Conservation (phyloP, 2,113 vertebrate genomes). For the Microtus pennsylvanicus region DNA sequence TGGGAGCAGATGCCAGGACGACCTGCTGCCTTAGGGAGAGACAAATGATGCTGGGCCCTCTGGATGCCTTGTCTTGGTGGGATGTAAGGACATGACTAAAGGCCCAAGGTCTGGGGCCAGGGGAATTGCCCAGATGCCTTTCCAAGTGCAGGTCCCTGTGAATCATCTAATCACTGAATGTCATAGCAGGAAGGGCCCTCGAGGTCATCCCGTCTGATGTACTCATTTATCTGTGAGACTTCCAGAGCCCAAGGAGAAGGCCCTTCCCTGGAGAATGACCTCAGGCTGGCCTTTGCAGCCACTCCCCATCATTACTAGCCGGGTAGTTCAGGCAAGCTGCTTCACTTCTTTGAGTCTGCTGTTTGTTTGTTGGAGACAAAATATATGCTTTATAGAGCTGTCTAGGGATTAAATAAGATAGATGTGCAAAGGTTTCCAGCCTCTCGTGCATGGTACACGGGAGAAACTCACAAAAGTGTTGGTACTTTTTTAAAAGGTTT, state of each 20-base stretch:
- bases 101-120: background rate
- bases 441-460: background rate
- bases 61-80: background rate
- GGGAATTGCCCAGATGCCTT: slow-evolving; percentile 24
- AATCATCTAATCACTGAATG: slow-evolving; percentile 46
- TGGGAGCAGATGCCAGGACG: background rate
- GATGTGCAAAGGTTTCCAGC: background rate
- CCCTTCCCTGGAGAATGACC: slow-evolving; percentile 39
- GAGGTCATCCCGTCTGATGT: background rate
- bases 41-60: background rate
- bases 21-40: slow-evolving; percentile 9
- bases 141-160: slow-evolving; percentile 41
- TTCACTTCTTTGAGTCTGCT: background rate
- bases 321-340: background rate
- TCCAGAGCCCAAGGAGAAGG: slow-evolving; percentile 47
- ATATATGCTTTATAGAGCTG: background rate
- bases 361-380: slow-evolving; percentile 10
- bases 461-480: background rate
- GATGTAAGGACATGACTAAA: background rate
- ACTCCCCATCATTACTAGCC: background rate
- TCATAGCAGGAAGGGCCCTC: slow-evolving; percentile 54
- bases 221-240: slow-evolving; percentile 30
- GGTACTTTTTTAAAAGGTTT: background rate
- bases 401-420: background rate
- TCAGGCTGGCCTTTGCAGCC: slow-evolving; percentile 2